Evolutionary conservation across 2,888 invertebrate species (phyloP).

Genomic region (Scotopteryx bipunctaria): DNA sequence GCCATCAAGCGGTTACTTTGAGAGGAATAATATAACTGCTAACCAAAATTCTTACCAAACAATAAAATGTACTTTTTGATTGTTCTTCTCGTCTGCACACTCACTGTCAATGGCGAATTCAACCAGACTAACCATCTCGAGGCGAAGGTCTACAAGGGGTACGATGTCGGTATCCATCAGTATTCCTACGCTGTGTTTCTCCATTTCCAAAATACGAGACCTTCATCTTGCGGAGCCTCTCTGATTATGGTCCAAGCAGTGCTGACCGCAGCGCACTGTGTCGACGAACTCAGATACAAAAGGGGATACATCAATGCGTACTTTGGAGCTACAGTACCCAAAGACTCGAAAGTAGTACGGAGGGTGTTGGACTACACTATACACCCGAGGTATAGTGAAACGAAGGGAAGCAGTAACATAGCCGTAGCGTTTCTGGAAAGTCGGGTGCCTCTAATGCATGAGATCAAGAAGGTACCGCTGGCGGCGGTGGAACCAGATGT

Average conservation of each 20-base stretch:
- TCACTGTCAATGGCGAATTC: background rate
- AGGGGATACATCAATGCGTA: conserved; percentile 1
- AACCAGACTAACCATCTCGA: background rate
- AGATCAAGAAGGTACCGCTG: conserved; percentile 12
- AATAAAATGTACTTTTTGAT: conserved; percentile 4
- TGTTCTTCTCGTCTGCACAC: background rate
- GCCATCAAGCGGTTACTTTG: conserved; percentile 7
- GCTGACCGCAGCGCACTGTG: conserved; percentile 9
- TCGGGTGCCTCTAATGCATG: conserved; percentile 4
- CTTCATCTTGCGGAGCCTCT: conserved; percentile 3
- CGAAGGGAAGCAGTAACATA: background rate
- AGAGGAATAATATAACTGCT: conserved; percentile 1
- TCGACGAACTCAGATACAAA: conserved; percentile 7
- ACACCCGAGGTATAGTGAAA: background rate
- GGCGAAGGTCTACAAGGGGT: background rate
- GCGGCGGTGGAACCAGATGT: background rate
- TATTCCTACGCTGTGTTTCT: conserved; percentile 2
- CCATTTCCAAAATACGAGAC: background rate
- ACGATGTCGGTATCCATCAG: conserved; percentile 1
- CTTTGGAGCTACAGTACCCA: conserved; percentile 10
- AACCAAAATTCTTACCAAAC: background rate
- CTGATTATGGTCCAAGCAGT: conserved; percentile 9
- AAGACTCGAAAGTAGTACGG: background rate
- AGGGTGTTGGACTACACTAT: background rate
- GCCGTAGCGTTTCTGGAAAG: conserved; percentile 3